A percentile compares a stretch with the other conserved stretches of the same genome.
These are phyloP conservation scores for Euwallacea fornicatus DNA, from an alignment of 1,140 invertebrate genomes.

Conservation along the genomic window DNA sequence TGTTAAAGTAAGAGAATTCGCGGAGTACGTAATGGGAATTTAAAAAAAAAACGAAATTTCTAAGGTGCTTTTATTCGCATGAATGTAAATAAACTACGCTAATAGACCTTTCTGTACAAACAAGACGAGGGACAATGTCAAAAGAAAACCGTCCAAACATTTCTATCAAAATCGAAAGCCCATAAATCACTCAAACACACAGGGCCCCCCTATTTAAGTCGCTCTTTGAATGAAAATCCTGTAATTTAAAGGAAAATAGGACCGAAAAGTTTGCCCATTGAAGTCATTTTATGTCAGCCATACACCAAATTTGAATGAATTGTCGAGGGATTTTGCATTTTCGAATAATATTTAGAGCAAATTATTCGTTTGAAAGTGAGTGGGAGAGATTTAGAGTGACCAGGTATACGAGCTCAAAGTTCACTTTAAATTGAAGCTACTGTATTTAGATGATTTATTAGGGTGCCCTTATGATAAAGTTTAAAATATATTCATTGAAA, in stretches of 20 bases:
- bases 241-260: slow-evolving; percentile 25
- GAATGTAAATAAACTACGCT: neutral
- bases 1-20: too few relatives aligned
- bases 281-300: slow-evolving; percentile 9
- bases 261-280: slow-evolving; percentile 22
- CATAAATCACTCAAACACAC: slow-evolving; percentile 21
- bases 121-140: neutral
- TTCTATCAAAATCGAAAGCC: slow-evolving; percentile 16
- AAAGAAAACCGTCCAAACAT: slow-evolving; percentile 14
- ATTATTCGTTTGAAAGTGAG: neutral
- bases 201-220: slow-evolving; percentile 14
- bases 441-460: too few relatives aligned
- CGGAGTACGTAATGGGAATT: too few relatives aligned
- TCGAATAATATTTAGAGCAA: slow-evolving; percentile 2
- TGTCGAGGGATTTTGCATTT: slow-evolving; percentile 10
- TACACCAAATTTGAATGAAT: neutral
- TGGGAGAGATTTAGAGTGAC: too few relatives aligned
- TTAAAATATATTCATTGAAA: too few relatives aligned
- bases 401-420: too few relatives aligned
- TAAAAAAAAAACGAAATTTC: neutral
- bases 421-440: too few relatives aligned
- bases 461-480: too few relatives aligned
- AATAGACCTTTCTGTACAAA: too few relatives aligned
- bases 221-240: slow-evolving; percentile 16
- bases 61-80: neutral